Conservation (phyloP, 2,797 vertebrate genomes). For the Glossophaga mutica region DNA sequence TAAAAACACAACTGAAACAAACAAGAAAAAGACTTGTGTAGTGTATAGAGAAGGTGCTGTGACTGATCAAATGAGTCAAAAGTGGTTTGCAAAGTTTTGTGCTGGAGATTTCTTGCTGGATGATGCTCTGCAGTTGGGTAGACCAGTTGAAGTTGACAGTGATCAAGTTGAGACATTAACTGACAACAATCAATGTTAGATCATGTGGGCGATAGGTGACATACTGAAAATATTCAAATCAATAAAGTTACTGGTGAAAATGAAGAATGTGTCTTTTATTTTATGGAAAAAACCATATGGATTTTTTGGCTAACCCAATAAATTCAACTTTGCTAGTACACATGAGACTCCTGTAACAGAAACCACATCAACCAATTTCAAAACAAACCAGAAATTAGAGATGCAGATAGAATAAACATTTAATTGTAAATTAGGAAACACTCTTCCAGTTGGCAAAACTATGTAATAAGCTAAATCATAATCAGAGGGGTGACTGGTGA, state of each 20-base stretch:
- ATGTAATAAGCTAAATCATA: background rate
- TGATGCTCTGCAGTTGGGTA: background rate
- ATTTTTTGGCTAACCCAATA: background rate
- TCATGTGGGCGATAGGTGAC: background rate
- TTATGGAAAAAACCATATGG: background rate
- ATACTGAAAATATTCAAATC: background rate
- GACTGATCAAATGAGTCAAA: background rate
- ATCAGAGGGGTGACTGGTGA: background rate
- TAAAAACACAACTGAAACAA: background rate
- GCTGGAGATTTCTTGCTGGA: background rate
- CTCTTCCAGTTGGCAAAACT: background rate
- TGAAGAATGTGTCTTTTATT: too few relatives aligned
- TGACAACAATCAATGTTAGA: background rate
- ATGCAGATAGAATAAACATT: background rate
- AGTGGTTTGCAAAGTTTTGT: background rate
- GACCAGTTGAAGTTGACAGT: background rate
- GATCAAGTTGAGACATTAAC: background rate
- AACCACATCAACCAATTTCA: background rate
- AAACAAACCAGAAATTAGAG: constrained; percentile 14
- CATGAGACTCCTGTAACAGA: background rate
- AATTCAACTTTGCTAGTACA: background rate
- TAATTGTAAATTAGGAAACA: background rate
- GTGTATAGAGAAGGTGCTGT: background rate
- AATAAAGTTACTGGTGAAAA: too few relatives aligned
- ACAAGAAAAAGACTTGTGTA: background rate